Percentiles rank a stretch among this genome's conserved stretches.
Conservation (phyloP, 2,113 vertebrate genomes). For the Pedionomus torquatus region DNA sequence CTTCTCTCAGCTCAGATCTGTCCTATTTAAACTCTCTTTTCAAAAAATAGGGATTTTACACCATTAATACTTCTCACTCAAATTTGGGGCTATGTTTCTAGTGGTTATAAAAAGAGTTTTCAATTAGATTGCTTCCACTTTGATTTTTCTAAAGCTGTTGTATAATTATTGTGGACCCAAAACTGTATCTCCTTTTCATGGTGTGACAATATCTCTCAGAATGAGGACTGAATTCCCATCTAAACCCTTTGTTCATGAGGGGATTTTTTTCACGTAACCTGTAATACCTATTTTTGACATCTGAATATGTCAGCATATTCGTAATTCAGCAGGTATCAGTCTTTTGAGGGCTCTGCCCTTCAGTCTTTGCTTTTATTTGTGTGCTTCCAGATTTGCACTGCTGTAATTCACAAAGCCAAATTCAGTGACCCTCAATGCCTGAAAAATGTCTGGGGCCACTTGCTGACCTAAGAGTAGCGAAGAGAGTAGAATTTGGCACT, state of each 20-base stretch:
- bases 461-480: background rate
- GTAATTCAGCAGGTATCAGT: background rate
- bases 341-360: background rate
- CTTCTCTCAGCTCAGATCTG: constrained; percentile 14
- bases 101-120: background rate
- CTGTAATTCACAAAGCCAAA: background rate
- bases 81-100: background rate
- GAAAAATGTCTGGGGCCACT: background rate
- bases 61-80: background rate
- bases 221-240: background rate
- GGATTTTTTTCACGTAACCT: background rate
- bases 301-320: background rate
- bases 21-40: constrained; percentile 20
- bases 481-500: background rate
- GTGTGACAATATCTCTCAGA: background rate
- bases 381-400: background rate
- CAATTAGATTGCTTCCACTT: background rate
- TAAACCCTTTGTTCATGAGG: background rate
- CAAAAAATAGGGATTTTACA: background rate
- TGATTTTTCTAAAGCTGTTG: background rate
- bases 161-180: background rate
- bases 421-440: background rate
- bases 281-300: background rate
- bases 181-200: background rate
- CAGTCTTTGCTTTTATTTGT: background rate